These are phyloP conservation scores for Equus quagga DNA, from an alignment of 2,113 vertebrate genomes.

Conservation along the genomic window DNA sequence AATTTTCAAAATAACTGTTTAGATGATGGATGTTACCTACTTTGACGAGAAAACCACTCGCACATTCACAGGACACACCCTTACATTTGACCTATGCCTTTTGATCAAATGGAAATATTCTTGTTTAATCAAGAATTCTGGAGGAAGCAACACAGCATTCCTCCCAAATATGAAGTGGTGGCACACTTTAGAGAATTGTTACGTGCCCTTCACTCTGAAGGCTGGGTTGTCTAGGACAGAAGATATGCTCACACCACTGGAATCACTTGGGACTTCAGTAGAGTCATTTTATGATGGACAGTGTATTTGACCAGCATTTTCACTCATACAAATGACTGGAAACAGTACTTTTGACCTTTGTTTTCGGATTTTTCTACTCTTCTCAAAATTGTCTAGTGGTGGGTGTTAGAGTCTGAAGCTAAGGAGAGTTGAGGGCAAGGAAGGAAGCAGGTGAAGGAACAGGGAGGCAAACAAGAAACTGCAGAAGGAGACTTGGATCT, in stretches of 20 bases:
- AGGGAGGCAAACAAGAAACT: background rate
- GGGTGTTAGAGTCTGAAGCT: background rate
- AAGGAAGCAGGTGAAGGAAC: background rate
- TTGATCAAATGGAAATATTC: slow-evolving; percentile 18
- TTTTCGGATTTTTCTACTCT: slow-evolving; percentile 8
- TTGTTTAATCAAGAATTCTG: slow-evolving; percentile 40
- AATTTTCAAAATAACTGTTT: background rate
- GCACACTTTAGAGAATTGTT: background rate
- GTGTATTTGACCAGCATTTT: slow-evolving; percentile 44
- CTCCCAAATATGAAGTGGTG: background rate
- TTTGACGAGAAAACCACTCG: background rate
- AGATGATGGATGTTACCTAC: background rate
- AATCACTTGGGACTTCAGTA: background rate
- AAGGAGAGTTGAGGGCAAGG: background rate
- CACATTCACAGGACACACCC: background rate
- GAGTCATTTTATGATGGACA: slow-evolving; percentile 50
- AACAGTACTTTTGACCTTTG: slow-evolving; percentile 10
- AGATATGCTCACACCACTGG: background rate
- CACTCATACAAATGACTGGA: slow-evolving; percentile 45
- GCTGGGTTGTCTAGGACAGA: background rate
- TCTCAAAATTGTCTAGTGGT: slow-evolving; percentile 37
- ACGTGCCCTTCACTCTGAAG: background rate
- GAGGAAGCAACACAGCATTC: background rate
- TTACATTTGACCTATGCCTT: background rate
- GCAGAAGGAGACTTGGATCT: background rate